Conservation (phyloP, 1,140 invertebrate species). For the Diorhabda elongata region DNA sequence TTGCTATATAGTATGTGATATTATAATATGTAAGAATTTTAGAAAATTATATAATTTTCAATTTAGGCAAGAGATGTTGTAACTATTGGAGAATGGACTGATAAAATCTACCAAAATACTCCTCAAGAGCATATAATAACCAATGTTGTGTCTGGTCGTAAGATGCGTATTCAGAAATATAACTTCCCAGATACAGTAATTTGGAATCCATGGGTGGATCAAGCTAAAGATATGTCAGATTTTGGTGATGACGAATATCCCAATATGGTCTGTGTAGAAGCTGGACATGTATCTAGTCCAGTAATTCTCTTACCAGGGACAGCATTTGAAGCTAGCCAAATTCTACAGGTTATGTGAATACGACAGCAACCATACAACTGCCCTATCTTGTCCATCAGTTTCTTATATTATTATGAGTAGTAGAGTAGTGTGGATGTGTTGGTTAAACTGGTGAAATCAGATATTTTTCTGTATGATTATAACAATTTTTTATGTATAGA, state of each 20-base stretch:
- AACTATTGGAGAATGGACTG: conserved; percentile 85
- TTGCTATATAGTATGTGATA: neutral
- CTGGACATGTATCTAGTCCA: conserved; percentile 81
- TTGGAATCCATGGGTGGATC: conserved; percentile 95
- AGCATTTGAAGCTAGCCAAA: conserved; percentile 83
- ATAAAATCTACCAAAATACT: conserved; percentile 89
- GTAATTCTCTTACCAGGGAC: conserved; percentile 82
- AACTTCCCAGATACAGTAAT: conserved; percentile 93
- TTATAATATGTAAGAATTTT: neutral
- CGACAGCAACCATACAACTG: neutral
- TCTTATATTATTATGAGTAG: conserved; percentile 17
- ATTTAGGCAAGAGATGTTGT: conserved; percentile 72
- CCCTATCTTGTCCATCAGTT: neutral
- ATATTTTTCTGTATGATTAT: neutral
- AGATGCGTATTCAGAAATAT: conserved; percentile 89
- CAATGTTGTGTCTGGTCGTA: conserved; percentile 84
- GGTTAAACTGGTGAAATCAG: neutral
- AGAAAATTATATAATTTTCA: neutral
- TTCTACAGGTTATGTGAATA: conserved; percentile 64
- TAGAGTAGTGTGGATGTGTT: conserved; percentile 13
- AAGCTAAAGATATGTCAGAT: conserved; percentile 86
- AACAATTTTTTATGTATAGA: no score
- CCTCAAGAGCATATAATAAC: conserved; percentile 89
- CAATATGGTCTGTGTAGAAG: conserved; percentile 93
- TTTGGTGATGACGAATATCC: conserved; percentile 94